A percentile compares a stretch with the other conserved stretches of the same genome.
These are phyloP conservation scores for Harlomillsia oculata DNA, from an alignment of 1,140 invertebrate genomes.

Conservation along the genomic window DNA sequence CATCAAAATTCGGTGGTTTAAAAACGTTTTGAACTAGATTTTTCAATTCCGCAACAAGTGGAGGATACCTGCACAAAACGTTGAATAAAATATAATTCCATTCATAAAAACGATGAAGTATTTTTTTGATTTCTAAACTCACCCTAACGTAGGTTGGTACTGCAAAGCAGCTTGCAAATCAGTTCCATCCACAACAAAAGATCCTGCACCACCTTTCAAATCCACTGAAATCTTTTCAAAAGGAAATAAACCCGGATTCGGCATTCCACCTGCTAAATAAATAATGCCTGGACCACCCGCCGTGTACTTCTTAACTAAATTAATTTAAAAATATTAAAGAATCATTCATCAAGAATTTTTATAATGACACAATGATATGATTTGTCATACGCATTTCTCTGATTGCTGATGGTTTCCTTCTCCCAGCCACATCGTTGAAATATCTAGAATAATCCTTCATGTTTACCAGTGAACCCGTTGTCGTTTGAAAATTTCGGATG, in stretches of 20 bases:
- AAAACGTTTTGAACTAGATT: conserved; percentile 55
- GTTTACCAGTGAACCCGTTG: too few species aligned
- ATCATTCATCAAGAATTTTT: background rate
- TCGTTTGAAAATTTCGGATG: too few species aligned
- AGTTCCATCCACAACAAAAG: conserved; percentile 48
- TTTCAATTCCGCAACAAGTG: conserved; percentile 52
- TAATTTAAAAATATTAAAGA: background rate
- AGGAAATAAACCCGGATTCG: conserved; percentile 64
- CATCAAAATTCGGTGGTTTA: conserved; percentile 53
- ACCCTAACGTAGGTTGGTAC: conserved; percentile 64
- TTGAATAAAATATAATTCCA: background rate
- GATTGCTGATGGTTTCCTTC: conserved; percentile 38
- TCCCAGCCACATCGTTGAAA: conserved; percentile 35
- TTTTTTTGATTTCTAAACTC: conserved; percentile 13
- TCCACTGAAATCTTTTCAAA: conserved; percentile 55
- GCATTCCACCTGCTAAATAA: conserved; percentile 65
- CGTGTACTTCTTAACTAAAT: conserved; percentile 53
- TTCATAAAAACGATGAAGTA: background rate
- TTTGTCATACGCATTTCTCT: conserved; percentile 39
- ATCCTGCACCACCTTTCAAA: conserved; percentile 51
- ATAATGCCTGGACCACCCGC: conserved; percentile 55
- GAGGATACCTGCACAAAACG: conserved; percentile 44
- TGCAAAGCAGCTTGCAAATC: conserved; percentile 55
- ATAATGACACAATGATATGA: background rate
- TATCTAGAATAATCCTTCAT: conserved; percentile 39